Conservation (phyloP, 2,113 vertebrate species). For the Oceanodroma tethys region DNA sequence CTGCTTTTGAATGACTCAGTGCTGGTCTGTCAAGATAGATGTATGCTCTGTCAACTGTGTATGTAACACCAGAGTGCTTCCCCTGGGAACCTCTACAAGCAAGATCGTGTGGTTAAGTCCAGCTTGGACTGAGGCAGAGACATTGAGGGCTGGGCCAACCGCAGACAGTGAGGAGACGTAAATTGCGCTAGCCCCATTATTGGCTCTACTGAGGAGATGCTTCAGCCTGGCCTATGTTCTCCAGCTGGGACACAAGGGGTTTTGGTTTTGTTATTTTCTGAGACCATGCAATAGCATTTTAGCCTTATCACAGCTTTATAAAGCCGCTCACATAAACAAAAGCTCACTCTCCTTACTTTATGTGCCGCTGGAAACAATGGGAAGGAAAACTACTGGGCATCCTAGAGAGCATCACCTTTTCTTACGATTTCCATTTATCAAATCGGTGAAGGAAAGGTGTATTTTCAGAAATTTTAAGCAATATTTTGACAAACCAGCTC, state of each 20-base stretch:
- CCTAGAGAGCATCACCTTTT: not conserved
- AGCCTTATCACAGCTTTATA: not conserved
- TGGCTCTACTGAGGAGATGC: not conserved
- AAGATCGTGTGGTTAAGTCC: no score
- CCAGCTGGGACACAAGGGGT: not conserved
- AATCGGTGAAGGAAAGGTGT: not conserved
- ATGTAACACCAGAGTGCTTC: not conserved
- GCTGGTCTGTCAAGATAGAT: not conserved
- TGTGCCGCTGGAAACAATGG: not conserved
- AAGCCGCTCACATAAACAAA: fast-evolving
- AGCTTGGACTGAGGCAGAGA: not conserved
- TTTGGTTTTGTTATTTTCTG: not conserved
- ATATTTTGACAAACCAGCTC: not conserved
- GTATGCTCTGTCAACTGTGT: not conserved
- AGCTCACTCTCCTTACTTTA: not conserved
- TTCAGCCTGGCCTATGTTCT: not conserved
- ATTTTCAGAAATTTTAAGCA: not conserved
- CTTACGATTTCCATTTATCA: not conserved
- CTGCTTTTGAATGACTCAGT: not conserved
- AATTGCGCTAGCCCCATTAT: not conserved
- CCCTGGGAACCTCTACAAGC: not conserved
- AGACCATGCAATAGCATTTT: not conserved
- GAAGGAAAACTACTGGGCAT: not conserved
- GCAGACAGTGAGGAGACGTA: not conserved
- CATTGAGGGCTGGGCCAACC: not conserved